Base-by-base conservation (phyloP, 2,797 vertebrate genomes). In the Melanogrammus aeglefinus region DNA sequence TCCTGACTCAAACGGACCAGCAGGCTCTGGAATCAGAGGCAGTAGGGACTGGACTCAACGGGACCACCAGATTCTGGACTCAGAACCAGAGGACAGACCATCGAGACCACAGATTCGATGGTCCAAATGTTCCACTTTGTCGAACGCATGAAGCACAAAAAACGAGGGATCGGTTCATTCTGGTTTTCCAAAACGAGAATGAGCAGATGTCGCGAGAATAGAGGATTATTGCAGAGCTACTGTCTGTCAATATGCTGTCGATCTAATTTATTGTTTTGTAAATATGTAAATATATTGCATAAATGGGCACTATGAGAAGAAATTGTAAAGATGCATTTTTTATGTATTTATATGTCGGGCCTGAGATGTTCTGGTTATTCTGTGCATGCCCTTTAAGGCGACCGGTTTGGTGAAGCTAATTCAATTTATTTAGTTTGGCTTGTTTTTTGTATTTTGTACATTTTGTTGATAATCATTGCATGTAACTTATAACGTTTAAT, bases 211-310 rank as follows among this genome's bases (percentile, higher is more conserved):
- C 35, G 73, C 35, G n/a, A 73, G 27, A 16, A 73, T 38, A 39
- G 82, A 76, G 66, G 84, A 74, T 83, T 77, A 83, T 73, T 83
- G 86, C 85, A 75, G 75, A 86, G 81, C 75, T 80, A 24, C 79
- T 79, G 78, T 89, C 88, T 83, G 84, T 79, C 87, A 90, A 90
- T 81, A 87, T 81, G 86, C 83, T 91, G 85, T 90, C 84, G 80
- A 88, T 93, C 92, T 92, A 91, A 94, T 95, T 95, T 95, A 95
- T 95, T 95, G 78, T 87, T 85, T 81, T 94, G 94, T 95, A 88
- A 87, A 95, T 93, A 91, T 95, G 94, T 95, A 95, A 90, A 95
- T 95, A 93, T 85, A 92, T 87, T 91, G 93, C 88, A 73, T 76
- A 91, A 87, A 93, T 86, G 91, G 92, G 93, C 94, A 94, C 93